These are phyloP conservation scores for Drosophila colorata DNA, from an alignment of 2,888 invertebrate genomes.

Conservation along the genomic window DNA sequence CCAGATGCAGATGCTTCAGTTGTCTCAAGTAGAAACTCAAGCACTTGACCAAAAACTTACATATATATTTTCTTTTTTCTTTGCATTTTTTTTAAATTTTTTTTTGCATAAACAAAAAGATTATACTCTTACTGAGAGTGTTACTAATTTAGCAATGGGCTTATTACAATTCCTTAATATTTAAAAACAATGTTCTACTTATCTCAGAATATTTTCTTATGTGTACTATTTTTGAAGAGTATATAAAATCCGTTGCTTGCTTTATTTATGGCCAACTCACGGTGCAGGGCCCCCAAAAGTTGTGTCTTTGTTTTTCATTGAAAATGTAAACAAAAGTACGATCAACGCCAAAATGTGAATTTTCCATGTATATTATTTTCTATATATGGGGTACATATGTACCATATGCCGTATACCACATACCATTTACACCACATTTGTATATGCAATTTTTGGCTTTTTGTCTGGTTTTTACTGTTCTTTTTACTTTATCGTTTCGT, in stretches of 20 bases:
- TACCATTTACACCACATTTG: background rate
- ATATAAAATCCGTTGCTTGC: slow-evolving; percentile 4
- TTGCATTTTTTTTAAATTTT: no score
- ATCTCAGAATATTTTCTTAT: no score
- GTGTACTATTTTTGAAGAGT: slow-evolving; percentile 6
- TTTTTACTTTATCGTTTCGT: slow-evolving; percentile 17
- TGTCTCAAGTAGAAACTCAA: slow-evolving; percentile 14
- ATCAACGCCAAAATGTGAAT: slow-evolving; percentile 8
- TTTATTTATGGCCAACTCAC: slow-evolving; percentile 6
- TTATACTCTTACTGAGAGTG: background rate
- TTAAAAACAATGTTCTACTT: no score
- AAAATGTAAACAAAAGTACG: slow-evolving; percentile 36
- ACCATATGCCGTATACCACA: slow-evolving; percentile 5
- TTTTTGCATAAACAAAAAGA: background rate
- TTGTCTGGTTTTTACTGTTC: slow-evolving; percentile 12
- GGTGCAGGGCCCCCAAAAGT: background rate
- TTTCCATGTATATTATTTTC: slow-evolving; percentile 13
- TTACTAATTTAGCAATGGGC: background rate
- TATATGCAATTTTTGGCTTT: slow-evolving; percentile 10
- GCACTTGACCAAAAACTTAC: slow-evolving; percentile 5
- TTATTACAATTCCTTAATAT: background rate
- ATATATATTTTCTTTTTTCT: no score
- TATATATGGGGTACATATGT: background rate
- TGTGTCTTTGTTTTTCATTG: slow-evolving; percentile 15
- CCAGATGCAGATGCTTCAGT: background rate